Base-by-base conservation (phyloP, 2,888 invertebrate species). In the Netelia fuscicornis region DNA sequence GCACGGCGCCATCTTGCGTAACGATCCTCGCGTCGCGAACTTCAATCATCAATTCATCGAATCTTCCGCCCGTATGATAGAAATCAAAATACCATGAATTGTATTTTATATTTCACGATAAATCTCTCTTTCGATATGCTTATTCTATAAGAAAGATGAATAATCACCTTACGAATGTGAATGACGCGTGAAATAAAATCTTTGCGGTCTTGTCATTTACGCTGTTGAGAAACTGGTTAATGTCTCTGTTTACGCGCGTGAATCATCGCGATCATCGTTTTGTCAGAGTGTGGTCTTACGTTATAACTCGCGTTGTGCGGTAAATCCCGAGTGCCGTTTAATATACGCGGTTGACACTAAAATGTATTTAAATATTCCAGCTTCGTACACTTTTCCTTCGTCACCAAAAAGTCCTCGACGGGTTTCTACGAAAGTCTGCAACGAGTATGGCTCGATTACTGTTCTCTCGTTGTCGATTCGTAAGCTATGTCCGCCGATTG, bases 31-130 rank as follows among this genome's bases (percentile, higher is more conserved):
- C 48, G 44, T 74, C 74, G 67, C 67, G 52, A 74, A 60, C 81
- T 23, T 11, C 60, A 71, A 81, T 81, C 71, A 76, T 76, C 76
- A 76, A 81, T 76, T 76, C 71, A 81, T 58, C 76, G 70, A 70
- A 62, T 70, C 68, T 37, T 37, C 62, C 64, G 64, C 74, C 68
- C 75, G 52, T 64, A 54, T 62, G 68, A 64, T 62, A 83, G 25
- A 37, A 37, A 37, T 37, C 37, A 37, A 37, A 37, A 37, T 37
- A 37, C 8, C 5, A 37, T 37, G 37, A 37, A 37, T 37, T 37
- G 6, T 37, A 37, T 37, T 37, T 37, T 37, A 37, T 13, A 13
- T 48, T 58, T 20, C n/a, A 58, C n/a, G n/a, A 58, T n/a, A 58
- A 58, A 58, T n/a, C n/a, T 58, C 0, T 58, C 58, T 58, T 58